Base-by-base conservation (phyloP, 23 tunicate genomes). In the Halocynthia roretzi region DNA sequence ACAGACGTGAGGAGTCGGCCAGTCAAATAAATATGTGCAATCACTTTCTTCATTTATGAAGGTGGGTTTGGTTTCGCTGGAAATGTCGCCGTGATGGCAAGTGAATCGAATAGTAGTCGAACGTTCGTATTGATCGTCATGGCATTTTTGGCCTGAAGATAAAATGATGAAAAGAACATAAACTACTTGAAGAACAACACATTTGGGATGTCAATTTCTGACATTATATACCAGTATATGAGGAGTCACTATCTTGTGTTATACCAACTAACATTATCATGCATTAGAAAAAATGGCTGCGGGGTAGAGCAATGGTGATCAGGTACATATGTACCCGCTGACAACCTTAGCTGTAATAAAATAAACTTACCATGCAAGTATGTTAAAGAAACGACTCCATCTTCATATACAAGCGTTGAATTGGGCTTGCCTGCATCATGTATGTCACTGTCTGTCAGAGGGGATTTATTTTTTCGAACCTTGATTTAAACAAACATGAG, bases 1-100 rank as follows among this genome's bases (percentile, higher is more conserved):
- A 72, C 94, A 87, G 50, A 72, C 94, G n/a, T 65, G 22, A 15
- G 94, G 80, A 7, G 94, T 87, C 73, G 84, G 94, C 86, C 86
- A 87, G 70, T 87, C 81, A 72, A 87, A 82, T 18, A 70, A 22
- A 76, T 82, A 82, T 50, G 80, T 82, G 81, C 94, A 87, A 65
- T 81, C 92, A 52, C 70, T 76, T 56, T 77, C 20, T 52, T 86
- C 92, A 67, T 81, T 81, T 67, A 86, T 86, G 61, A 80, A 85
- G 54, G 80, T 76, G 17, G 90, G 90, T 22, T 79, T 72, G 1
- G 52, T 72, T 19, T 77, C 11, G 77, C 23, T 51, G 10, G 53
- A 9, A 10, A 76, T 53, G 50, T 55, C 60, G 15, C 61, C 70
- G 67, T 87, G 94, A 52, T 77, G 78, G 65, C 94, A 87, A 19